Evolutionary conservation across 2,113 vertebrate genomes (phyloP), one percentile per base, ranked within the genome.

Genomic region (Nyctereutes procyonoides): DNA sequence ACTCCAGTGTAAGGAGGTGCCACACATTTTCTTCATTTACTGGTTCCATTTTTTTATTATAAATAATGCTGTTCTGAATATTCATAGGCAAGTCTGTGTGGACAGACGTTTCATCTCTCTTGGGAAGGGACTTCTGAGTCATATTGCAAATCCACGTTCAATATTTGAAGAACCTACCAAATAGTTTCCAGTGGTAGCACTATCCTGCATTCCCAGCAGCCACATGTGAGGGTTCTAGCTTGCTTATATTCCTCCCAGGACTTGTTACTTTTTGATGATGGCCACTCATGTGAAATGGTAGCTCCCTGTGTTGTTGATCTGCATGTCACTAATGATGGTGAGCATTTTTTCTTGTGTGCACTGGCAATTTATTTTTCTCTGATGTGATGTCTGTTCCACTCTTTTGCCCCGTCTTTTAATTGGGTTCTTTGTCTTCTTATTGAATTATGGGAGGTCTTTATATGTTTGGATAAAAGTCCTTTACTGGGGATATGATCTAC

Each of bases 201-300:
- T 28, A 1, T 22, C 43, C 55, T 55, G 2, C 1, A 7, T 76
- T 35, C 51, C 65, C 55, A 13, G 13, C 11, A 62, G 51, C 22
- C 15, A 14, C 4, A 0, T 32, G 2, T 9, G 32, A 51, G 13
- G 56, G 28, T 8, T 32, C 35, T 17, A 3, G 20, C 51, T 28
- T 12, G 20, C 30, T 28, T 9, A 2, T 6, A 2, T 2, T 13
- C 38, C 26, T 9, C 4, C 4, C 5, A 11, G 1, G 5, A 5
- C 38, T 43, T 35, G 28, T 5, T 12, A 3, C 5, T 13, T n/a
- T 73, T 3, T 8, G 19, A 11, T 55, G 3, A 26, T 2, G 48
- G 53, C 56, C 16, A 0, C 19, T 19, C 53, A 0, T 15, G 48
- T 8, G 38, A 55, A 14, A 4, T 0, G 14, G 30, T 16, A 3